A percentile compares a stretch with the other conserved stretches of the same genome.
phyloP scores from a whole-genome alignment of 2,113 vertebrate genomes.

The Xenopus borealis region DNA sequence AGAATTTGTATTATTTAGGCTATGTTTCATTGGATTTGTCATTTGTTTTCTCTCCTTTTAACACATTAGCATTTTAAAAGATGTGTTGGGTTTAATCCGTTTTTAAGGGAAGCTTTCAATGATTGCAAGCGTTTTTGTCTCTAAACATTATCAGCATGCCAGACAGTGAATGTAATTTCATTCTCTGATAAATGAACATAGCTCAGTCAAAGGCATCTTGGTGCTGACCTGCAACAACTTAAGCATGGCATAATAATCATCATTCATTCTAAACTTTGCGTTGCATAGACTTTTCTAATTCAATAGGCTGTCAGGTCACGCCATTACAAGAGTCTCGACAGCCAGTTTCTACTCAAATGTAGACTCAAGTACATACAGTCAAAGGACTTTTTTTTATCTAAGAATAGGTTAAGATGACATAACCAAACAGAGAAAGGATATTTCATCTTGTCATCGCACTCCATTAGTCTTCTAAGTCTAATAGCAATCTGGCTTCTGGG shows the following conservation, averaged over 20 bases:
- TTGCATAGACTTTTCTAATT: slow-evolving; percentile 2
- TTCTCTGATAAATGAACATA: slow-evolving; percentile 12
- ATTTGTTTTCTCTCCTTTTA: no score
- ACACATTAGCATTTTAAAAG: no score
- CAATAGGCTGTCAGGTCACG: background rate
- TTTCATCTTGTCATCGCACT: background rate
- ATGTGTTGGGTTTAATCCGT: no score
- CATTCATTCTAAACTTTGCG: slow-evolving; percentile 10
- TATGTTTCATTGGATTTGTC: no score
- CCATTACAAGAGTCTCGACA: background rate
- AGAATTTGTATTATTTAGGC: no score
- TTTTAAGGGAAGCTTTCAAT: no score
- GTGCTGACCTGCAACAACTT: slow-evolving; percentile 19
- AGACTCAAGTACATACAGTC: background rate
- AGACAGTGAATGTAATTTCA: slow-evolving; percentile 24
- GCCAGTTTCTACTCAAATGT: no score
- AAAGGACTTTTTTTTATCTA: background rate
- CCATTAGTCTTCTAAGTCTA: background rate
- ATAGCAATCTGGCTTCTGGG: background rate
- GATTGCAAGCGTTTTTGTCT: no score
- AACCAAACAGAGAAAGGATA: background rate
- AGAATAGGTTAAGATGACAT: slow-evolving; percentile 10
- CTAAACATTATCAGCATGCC: background rate
- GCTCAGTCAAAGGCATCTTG: slow-evolving; percentile 1
- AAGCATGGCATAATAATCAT: background rate